A percentile compares a stretch with the other conserved stretches of the same genome.
These are phyloP conservation scores for Glaucomys volans DNA, from an alignment of 2,113 vertebrate genomes.

Conservation along the genomic window DNA sequence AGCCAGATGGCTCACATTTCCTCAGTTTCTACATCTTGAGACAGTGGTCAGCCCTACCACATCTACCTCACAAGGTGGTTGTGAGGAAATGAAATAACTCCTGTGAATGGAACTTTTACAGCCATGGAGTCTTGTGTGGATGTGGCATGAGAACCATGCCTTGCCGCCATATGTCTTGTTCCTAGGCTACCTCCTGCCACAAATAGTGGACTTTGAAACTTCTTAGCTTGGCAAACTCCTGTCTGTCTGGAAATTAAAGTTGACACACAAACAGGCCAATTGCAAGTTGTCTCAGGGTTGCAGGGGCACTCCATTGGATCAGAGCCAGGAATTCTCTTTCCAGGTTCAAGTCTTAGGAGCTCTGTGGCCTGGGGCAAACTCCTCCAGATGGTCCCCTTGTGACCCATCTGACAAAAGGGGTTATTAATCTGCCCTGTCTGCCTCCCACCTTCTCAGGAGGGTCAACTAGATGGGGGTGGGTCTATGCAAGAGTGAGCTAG, in stretches of 20 bases:
- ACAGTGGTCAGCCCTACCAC: background rate
- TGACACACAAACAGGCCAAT: background rate
- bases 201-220: background rate
- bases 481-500: fast-evolving
- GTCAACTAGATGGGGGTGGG: background rate
- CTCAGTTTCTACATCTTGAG: background rate
- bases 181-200: background rate
- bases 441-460: background rate
- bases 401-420: background rate
- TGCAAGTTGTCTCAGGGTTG: background rate
- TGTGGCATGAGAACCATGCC: background rate
- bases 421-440: background rate
- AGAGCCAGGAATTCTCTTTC: background rate
- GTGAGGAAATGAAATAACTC: background rate
- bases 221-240: background rate
- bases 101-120: background rate
- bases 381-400: background rate
- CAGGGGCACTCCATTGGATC: background rate
- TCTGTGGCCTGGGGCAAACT: background rate
- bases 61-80: background rate
- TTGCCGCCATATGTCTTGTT: background rate
- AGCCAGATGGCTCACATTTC: background rate
- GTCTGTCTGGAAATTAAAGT: constrained; percentile 8
- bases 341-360: background rate
- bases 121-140: background rate